Base-by-base conservation (phyloP, 2,797 vertebrate genomes). In the Choloepus didactylus region DNA sequence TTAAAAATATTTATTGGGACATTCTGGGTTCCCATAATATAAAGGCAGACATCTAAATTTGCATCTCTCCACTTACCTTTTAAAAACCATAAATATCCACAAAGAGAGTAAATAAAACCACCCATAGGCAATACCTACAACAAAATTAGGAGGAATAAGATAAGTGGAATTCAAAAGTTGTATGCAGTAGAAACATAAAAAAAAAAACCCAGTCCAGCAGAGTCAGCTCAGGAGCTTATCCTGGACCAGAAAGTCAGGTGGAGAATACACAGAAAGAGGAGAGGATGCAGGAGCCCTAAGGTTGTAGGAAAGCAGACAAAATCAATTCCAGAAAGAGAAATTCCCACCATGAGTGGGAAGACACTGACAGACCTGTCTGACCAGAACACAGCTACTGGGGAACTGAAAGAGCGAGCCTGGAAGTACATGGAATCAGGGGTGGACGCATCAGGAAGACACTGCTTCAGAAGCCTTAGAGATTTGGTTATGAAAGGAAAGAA, bases 71-170 rank as follows among this genome's bases (percentile, higher is more conserved):
- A 25, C 51, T 79, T 76, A 54, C 2, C 12, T 27, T 73, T 81
- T 73, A n/a, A 89, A 79, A 93, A 76, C 12, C 38, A 2, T 69
- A 90, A 54, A 51, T 85, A 73, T 38, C 23, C 51, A 84, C 27
- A 44, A 90, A 80, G 41, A 88, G 31, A 77, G n/a, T 16, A 31
- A 38, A 88, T 29, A 76, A 60, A 88, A 64, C 41, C 73, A 62
- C 38, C 31, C 11, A 77, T 23, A 88, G 82, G 23, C 14, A 16
- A 75, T 0, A 23, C 21, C 16, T 64, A 89, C n/a, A 72, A 77
- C 18, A 72, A 70, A 67, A 87, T 62, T 88, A 89, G 41, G 31
- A 64, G 15, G 75, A 90, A 56, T n/a, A 87, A 95, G 91, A 80
- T 84, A 66, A 6, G 16, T 66, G 41, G 84, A 81, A 31, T 93